Conservation (phyloP, 2,888 invertebrate species). For the Dasypogon diadema region DNA sequence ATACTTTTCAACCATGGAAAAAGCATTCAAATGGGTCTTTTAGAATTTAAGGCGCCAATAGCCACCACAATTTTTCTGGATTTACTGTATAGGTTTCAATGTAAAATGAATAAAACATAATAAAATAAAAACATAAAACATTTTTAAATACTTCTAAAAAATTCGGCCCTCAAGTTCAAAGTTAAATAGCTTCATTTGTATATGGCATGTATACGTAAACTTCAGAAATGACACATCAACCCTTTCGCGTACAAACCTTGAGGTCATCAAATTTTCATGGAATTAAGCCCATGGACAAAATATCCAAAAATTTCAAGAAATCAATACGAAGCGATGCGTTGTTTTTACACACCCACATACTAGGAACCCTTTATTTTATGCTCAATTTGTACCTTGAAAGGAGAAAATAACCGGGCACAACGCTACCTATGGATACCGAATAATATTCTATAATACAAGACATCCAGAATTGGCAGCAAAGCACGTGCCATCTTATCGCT, state of each 20-base stretch:
- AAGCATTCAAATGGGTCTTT: too few species aligned
- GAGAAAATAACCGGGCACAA: neutral
- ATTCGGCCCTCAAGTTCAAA: too few species aligned
- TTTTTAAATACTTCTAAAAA: too few species aligned
- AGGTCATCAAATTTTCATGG: constrained; percentile 19
- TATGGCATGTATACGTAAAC: neutral
- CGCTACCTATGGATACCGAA: neutral
- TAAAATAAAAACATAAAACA: too few species aligned
- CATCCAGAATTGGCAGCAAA: neutral
- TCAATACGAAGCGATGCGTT: neutral
- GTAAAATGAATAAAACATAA: too few species aligned
- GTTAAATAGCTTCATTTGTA: neutral
- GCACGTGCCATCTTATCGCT: constrained; percentile 3
- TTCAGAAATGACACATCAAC: neutral
- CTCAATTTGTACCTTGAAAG: constrained; percentile 11
- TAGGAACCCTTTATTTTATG: constrained; percentile 8
- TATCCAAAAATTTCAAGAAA: neutral
- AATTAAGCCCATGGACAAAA: constrained; percentile 6
- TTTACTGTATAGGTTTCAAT: too few species aligned
- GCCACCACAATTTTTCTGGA: too few species aligned
- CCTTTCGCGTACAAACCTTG: neutral
- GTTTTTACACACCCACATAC: too few species aligned
- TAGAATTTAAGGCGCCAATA: too few species aligned
- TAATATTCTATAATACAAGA: neutral
- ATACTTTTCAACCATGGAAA: too few species aligned